Percentiles rank a stretch among this genome's conserved stretches.
Evolutionary conservation across 2,113 vertebrate genomes (phyloP).

Genomic region (Dinomys branickii): DNA sequence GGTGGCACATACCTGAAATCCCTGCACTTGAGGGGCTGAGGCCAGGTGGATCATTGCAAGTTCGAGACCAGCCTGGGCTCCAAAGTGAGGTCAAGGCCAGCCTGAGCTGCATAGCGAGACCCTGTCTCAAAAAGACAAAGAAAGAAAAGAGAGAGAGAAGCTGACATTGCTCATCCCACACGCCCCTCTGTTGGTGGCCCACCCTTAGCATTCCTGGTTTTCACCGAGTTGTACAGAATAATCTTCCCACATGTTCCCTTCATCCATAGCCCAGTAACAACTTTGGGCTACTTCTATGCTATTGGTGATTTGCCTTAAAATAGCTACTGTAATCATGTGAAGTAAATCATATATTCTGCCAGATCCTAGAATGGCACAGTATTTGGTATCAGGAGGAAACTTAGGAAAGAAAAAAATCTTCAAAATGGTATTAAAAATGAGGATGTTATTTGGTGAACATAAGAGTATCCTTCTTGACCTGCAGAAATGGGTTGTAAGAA

Average conservation of each 20-base stretch:
- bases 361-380: neutral
- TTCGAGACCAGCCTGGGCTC: no score
- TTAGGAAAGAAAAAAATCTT: neutral
- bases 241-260: neutral
- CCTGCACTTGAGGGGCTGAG: no score
- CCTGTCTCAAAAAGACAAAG: no score
- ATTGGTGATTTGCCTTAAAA: neutral
- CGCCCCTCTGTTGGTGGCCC: no score
- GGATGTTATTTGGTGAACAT: neutral
- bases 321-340: neutral
- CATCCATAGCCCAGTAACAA: neutral
- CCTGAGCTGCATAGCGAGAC: no score
- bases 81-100: no score
- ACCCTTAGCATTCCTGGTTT: neutral
- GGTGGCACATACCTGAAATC: no score
- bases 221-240: neutral
- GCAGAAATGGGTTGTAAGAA: neutral
- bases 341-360: neutral
- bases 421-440: neutral
- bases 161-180: no score
- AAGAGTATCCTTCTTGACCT: neutral
- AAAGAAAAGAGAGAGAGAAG: no score
- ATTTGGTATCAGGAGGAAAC: neutral
- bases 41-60: no score
- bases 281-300: neutral